Evolutionary conservation across 64 coral and sea anemone species (phyloP), one percentile per base, ranked within the genome.

Genomic region (Actinia equina): DNA sequence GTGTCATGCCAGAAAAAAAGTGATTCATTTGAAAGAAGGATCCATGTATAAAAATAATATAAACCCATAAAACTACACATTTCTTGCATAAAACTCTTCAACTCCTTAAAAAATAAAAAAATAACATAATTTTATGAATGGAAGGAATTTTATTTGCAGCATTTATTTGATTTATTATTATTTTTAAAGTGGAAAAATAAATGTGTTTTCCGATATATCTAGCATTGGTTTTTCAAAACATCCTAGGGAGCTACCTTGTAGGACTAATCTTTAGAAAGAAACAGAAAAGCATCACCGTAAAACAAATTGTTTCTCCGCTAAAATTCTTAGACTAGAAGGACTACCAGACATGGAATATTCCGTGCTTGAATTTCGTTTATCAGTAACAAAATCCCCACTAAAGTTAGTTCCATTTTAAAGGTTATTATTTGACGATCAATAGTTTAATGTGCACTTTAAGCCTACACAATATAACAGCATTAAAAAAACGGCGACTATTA

Each of bases 371-470:
- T n/a, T 74, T 27, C 15, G n/a, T 37, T 16, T 74, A 27, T 27
- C 69, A 42, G 0, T 8, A 0, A 13, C 16, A 74, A 30, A 26
- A 7, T 41, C 3, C 25, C 25, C 69, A 74, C n/a, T n/a, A 11
- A 26, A 13, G 10, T 74, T 5, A 30, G 69, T 74, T 71, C 69
- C 69, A 41, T 74, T 74, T 74, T 27, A 30, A 11, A 2, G 12
- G 69, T 27, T 74, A 74, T 74, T 74, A 41, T 74, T 11, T 16
- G 12, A 1, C 23, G 12, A 30, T 74, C 69, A 74, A 74, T 41
- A 41, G 69, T 11, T 74, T 26, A 41, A 74, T 74, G 69, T 74
- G 69, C 69, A 74, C 69, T 74, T 74, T 74, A 74, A 41, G n/a
- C 12, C 22, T 22, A 41, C 69, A 74, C 69, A 74, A 74, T 74